Conservation (phyloP, 2,113 vertebrate genomes). For the Nymphicus hollandicus region DNA sequence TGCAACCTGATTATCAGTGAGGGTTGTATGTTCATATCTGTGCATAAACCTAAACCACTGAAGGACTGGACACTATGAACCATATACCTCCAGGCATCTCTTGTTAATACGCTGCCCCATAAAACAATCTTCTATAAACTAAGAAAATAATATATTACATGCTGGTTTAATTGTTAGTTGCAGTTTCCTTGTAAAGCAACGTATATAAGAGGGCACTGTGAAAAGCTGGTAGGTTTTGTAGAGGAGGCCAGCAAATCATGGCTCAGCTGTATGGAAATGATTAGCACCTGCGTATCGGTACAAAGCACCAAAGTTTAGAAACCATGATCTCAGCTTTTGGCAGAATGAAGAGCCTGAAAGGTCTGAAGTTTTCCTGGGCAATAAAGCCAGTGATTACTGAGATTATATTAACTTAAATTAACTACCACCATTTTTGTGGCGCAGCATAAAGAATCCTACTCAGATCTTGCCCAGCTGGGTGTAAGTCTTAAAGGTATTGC, state of each 20-base stretch:
- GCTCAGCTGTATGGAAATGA: slow-evolving; percentile 3
- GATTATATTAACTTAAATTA: slow-evolving; percentile 31
- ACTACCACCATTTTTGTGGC: background rate
- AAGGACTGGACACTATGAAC: background rate
- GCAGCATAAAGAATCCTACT: background rate
- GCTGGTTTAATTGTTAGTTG: slow-evolving; percentile 46
- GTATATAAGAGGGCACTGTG: background rate
- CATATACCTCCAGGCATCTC: background rate
- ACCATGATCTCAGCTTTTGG: slow-evolving; percentile 45
- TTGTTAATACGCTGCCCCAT: background rate
- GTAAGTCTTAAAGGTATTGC: background rate
- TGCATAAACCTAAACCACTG: background rate
- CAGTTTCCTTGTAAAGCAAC: slow-evolving; percentile 18
- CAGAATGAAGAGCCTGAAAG: background rate
- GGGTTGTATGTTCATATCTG: background rate
- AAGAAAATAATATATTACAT: background rate
- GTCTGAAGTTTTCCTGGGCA: background rate
- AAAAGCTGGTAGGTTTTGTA: background rate
- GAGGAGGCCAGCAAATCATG: background rate
- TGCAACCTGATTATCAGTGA: slow-evolving; percentile 35
- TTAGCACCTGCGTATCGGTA: slow-evolving; percentile 12
- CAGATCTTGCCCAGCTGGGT: background rate
- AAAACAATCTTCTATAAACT: slow-evolving; percentile 1
- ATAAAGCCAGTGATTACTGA: slow-evolving; percentile 18
- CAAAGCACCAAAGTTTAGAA: slow-evolving; percentile 20